A percentile compares a stretch with the other conserved stretches of the same genome.
These are phyloP conservation scores for Sitta carolinensis DNA, from an alignment of 2,797 vertebrate genomes.

Conservation along the genomic window DNA sequence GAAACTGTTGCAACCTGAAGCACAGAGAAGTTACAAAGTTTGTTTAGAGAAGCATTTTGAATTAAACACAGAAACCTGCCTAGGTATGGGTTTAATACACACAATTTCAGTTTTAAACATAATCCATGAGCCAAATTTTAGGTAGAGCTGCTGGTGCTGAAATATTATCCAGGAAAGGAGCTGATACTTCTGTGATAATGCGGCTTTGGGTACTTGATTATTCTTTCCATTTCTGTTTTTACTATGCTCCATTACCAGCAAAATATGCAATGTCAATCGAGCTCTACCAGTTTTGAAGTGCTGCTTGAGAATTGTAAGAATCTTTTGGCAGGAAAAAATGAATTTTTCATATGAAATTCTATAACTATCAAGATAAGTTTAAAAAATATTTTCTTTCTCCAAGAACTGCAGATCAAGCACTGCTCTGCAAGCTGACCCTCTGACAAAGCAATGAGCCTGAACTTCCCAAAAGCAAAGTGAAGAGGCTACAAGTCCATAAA, in stretches of 20 bases:
- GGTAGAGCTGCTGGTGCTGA: constrained; percentile 25
- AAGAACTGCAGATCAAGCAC: constrained; percentile 12
- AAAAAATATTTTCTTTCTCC: constrained; percentile 41
- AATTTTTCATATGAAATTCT: constrained; percentile 64
- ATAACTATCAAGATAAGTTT: constrained; percentile 60
- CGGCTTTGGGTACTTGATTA: constrained; percentile 2
- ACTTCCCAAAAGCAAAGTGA: not conserved
- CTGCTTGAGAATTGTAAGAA: constrained; percentile 53
- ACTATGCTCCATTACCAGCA: constrained; percentile 56
- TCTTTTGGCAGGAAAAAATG: constrained; percentile 58
- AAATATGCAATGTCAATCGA: constrained; percentile 58
- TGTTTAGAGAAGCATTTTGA: constrained; percentile 4
- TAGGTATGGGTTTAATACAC: not conserved
- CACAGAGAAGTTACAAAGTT: not conserved
- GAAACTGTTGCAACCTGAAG: not conserved
- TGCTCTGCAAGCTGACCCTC: constrained; percentile 23
- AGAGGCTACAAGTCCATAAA: not conserved
- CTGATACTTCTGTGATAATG: constrained; percentile 34
- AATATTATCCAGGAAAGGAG: not conserved
- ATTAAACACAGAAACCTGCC: not conserved
- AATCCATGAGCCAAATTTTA: not conserved
- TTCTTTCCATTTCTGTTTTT: constrained; percentile 49
- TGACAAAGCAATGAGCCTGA: constrained; percentile 7
- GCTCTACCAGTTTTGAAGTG: constrained; percentile 51
- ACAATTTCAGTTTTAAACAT: not conserved